Evolutionary conservation across 2,113 vertebrate species (phyloP), one percentile per base, ranked within the genome.

Genomic region (Gallinago paraguaiae): DNA sequence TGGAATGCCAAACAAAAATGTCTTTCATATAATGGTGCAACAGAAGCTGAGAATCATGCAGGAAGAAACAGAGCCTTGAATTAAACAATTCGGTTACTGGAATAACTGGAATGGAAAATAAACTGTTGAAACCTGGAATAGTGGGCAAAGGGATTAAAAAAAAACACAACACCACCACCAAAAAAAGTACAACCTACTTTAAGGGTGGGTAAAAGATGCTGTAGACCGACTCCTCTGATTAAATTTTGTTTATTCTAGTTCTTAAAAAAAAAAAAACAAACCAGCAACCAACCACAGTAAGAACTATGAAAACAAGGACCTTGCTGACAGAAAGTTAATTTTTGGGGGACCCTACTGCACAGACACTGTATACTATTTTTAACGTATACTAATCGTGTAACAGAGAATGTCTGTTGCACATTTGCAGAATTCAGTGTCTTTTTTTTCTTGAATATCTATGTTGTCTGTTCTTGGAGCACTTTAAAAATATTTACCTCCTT

Each of bases 1-100:
- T 86, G 85, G 90, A 92, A 92, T 28, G 41, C 88, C 85, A 90
- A 28, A 83, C 68, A 88, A 92, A 92, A 88, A 83, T 78, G 53
- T 71, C 80, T 94, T 90, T 88, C 65, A 31, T 81, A 28, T 53
- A 69, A 60, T 50, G 50, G 57, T 1, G 0, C 17, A 51, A 63
- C 46, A 53, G 48, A 90, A 90, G 60, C 43, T 86, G 59, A 63
- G 86, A 67, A 41, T 88, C 27, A 8, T 45, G 60, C 43, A 41
- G 65, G 45, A 91, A 85, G 57, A 80, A 96, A 76, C 1, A 92
- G 74, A 88, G 27, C 88, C 64, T 78, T 86, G 88, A 93, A 60
- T 33, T 84, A 86, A 95, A 92, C 54, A 64, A 24, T 88, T 78
- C 5, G 0, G 39, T 81, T 86, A 81, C 59, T 77, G 50, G 33